Conservation (phyloP, 2,797 vertebrate species). For the Myotis planiceps region DNA sequence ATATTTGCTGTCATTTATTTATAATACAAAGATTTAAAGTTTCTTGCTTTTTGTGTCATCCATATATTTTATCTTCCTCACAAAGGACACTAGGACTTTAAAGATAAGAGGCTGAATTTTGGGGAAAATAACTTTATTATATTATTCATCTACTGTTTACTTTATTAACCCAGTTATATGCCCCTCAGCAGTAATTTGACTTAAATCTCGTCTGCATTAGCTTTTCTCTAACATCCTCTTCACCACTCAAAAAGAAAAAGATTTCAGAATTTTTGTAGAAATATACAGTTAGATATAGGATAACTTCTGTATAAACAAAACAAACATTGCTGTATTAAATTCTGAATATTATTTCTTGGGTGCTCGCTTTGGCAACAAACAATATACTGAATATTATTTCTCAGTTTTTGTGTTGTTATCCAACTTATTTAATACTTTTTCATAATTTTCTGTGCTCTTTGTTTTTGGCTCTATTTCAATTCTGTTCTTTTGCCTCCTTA, state of each 20-base stretch:
- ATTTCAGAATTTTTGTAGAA: background rate
- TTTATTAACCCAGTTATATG: background rate
- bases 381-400: background rate
- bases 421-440: background rate
- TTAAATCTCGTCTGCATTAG: constrained; percentile 31
- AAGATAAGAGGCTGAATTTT: background rate
- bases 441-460: background rate
- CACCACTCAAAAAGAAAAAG: background rate
- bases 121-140: background rate
- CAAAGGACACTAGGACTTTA: background rate
- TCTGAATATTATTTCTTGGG: background rate
- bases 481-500: constrained; percentile 31
- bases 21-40: background rate
- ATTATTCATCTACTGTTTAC: background rate
- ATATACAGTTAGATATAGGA: background rate
- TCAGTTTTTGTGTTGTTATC: background rate
- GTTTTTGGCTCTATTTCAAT: background rate
- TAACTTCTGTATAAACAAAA: constrained; percentile 1
- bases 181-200: background rate
- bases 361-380: background rate
- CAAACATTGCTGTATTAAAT: background rate
- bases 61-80: constrained; percentile 29
- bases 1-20: constrained; percentile 1
- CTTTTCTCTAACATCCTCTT: constrained; percentile 13
- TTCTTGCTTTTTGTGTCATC: constrained; percentile 14